A percentile compares a stretch with the other conserved stretches of the same genome.
phyloP scores from a whole-genome alignment of 2,113 vertebrate species.

The Arenaria interpres region DNA sequence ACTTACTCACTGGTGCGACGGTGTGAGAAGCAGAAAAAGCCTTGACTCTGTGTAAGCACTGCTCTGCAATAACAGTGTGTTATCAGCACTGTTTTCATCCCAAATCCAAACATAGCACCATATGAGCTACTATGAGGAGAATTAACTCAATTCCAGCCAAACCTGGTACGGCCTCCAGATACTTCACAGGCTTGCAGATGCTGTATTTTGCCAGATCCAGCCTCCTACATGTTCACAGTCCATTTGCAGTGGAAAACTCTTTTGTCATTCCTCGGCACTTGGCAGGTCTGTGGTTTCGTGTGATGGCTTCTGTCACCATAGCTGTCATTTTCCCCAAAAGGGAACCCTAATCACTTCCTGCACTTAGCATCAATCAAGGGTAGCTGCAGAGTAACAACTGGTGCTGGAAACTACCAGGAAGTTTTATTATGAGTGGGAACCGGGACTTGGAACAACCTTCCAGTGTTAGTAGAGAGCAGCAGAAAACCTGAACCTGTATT shows the following conservation, averaged over 20 bases:
- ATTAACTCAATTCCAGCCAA: background rate
- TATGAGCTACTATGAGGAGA: accelerated
- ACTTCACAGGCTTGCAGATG: background rate
- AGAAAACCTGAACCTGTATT: background rate
- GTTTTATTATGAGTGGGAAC: background rate
- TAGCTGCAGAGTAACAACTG: background rate
- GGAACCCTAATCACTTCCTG: background rate
- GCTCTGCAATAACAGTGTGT: accelerated
- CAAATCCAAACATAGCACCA: background rate
- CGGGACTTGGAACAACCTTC: background rate
- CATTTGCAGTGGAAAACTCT: background rate
- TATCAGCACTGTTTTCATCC: background rate
- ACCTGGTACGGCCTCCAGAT: background rate
- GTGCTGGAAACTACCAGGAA: background rate
- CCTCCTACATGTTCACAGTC: background rate
- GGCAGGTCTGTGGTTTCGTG: background rate
- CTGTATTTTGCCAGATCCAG: background rate
- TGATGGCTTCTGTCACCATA: background rate
- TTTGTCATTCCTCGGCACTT: background rate
- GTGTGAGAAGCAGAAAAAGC: background rate
- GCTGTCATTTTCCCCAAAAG: background rate
- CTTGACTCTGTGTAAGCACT: background rate
- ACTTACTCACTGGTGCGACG: accelerated
- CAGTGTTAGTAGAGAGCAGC: accelerated
- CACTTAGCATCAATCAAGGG: background rate